phyloP scores from a whole-genome alignment of 53 echinoderm and acorn worm genomes.

The Glandiceps talaboti region DNA sequence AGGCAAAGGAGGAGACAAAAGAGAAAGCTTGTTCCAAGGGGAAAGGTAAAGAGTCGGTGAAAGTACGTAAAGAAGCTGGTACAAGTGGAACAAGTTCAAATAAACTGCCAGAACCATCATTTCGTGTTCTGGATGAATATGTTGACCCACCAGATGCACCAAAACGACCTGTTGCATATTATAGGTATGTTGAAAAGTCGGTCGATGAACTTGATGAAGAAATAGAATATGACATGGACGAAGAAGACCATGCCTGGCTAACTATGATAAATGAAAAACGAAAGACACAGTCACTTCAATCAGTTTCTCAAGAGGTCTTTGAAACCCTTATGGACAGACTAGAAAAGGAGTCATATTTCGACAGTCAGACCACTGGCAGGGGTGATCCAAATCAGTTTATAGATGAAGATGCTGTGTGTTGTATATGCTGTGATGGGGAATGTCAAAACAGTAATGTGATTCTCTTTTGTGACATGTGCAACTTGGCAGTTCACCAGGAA shows the following conservation, averaged over 20 bases:
- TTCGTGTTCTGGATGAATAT: conserved; percentile 63
- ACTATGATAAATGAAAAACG: conserved; percentile 89
- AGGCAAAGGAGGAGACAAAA: conserved; percentile 74
- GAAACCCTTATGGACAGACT: conserved; percentile 92
- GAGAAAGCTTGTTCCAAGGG: conserved; percentile 32
- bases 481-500: conserved; percentile 96
- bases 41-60: conserved; percentile 64
- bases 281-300: conserved; percentile 26
- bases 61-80: conserved; percentile 59
- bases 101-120: conserved; percentile 92
- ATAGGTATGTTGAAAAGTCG: conserved; percentile 91
- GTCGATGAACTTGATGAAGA: conserved; percentile 92
- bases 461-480: conserved; percentile 98
- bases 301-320: conserved; percentile 81
- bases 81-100: conserved; percentile 37
- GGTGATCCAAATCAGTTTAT: conserved; percentile 72
- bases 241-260: conserved; percentile 94
- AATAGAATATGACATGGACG: conserved; percentile 98
- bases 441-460: conserved; percentile 99
- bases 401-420: conserved; percentile 97
- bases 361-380: conserved; percentile 87
- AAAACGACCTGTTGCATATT: conserved; percentile 58
- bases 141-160: conserved; percentile 84
- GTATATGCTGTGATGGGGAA: conserved; percentile 94
- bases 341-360: conserved; percentile 94